phyloP scores from a whole-genome alignment of 2,797 vertebrate genomes.

The Trachops cirrhosus region DNA sequence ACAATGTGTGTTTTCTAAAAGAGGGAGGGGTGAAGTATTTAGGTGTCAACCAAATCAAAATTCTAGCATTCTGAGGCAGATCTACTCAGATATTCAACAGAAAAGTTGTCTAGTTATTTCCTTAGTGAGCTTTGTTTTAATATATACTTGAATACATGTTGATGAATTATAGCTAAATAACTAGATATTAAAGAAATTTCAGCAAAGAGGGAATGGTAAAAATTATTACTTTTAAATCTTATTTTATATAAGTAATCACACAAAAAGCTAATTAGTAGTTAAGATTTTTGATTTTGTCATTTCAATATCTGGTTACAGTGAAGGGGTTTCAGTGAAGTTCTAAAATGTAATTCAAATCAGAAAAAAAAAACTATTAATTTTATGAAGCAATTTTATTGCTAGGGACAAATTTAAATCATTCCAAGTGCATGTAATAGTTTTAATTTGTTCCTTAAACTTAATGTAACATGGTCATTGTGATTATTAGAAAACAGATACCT shows the following conservation, averaged over 20 bases:
- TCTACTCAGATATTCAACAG: not conserved
- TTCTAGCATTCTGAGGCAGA: not conserved
- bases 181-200: not conserved
- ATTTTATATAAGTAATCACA: conserved; percentile 56
- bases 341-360: not conserved
- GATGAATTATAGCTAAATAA: not conserved
- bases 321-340: not conserved
- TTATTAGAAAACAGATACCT: not conserved
- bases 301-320: not conserved
- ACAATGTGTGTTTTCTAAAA: not conserved
- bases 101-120: not conserved
- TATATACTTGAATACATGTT: not conserved
- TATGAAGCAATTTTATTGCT: not conserved
- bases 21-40: not conserved
- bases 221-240: conserved; percentile 65
- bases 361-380: not conserved
- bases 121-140: not conserved
- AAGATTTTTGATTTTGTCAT: conserved; percentile 40
- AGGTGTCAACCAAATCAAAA: not conserved
- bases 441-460: not conserved
- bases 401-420: not conserved
- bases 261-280: not conserved
- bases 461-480: not conserved
- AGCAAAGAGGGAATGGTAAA: conserved; percentile 32
- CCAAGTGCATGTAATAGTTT: not conserved